Conservation (phyloP, 2,888 invertebrate genomes). For the Noctua janthina region DNA sequence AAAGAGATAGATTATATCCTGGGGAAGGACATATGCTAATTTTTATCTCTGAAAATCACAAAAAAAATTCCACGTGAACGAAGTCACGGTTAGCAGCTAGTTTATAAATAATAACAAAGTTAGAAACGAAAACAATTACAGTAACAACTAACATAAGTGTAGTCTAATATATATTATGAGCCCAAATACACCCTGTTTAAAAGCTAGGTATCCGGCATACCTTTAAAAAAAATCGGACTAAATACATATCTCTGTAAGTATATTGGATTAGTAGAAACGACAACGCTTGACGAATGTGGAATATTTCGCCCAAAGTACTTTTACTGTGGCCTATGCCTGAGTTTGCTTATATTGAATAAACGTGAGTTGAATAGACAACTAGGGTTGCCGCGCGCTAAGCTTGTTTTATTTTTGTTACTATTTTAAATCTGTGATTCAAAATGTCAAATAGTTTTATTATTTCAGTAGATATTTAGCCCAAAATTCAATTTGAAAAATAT, state of each 20-base stretch:
- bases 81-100: not conserved
- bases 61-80: not conserved
- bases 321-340: constrained; percentile 86
- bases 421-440: not conserved
- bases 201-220: not conserved
- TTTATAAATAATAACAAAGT: not conserved
- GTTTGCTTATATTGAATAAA: constrained; percentile 91
- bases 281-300: constrained; percentile 86
- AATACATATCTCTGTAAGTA: constrained; percentile 41
- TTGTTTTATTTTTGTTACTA: not conserved
- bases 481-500: too few relatives aligned
- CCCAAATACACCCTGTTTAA: not conserved
- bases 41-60: not conserved
- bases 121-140: not conserved
- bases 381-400: constrained; percentile 79
- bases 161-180: not conserved
- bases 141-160: not conserved
- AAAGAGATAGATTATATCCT: not conserved
- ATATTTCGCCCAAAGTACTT: constrained; percentile 87
- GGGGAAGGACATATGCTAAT: too few relatives aligned
- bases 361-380: constrained; percentile 89
- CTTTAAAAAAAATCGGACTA: not conserved
- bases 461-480: not conserved
- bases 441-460: too few relatives aligned
- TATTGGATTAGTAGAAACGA: constrained; percentile 74